phyloP scores from a whole-genome alignment of 2,888 invertebrate genomes.

The Scotopteryx bipunctaria region DNA sequence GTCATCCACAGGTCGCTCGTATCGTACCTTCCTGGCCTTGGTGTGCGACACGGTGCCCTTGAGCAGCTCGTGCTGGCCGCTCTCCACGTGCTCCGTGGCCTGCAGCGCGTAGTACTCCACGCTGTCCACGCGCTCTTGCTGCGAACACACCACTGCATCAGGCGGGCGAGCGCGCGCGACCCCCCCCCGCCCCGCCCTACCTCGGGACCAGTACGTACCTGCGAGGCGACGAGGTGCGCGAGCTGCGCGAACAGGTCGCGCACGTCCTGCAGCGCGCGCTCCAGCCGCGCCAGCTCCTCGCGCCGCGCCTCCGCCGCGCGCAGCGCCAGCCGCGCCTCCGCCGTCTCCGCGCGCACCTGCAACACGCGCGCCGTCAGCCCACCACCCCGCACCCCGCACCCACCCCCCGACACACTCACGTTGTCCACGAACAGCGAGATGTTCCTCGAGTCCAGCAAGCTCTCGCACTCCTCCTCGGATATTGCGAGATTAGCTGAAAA shows the following conservation, averaged over 20 bases:
- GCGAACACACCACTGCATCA: conserved; percentile 38
- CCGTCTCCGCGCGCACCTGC: conserved; percentile 91
- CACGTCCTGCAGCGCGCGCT: conserved; percentile 90
- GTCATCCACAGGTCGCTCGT: background rate
- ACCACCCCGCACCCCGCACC: background rate
- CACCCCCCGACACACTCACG: conserved; percentile 50
- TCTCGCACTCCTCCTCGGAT: conserved; percentile 75
- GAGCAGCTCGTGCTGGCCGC: conserved; percentile 79
- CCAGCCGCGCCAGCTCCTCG: conserved; percentile 91
- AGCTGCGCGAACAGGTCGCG: conserved; percentile 93
- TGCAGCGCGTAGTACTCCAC: conserved; percentile 86
- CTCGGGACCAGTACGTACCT: conserved; percentile 71
- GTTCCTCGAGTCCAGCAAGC: conserved; percentile 68
- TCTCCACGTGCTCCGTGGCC: conserved; percentile 83
- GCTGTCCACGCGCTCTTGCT: conserved; percentile 87
- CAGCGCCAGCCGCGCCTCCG: conserved; percentile 88
- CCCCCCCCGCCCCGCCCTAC: no score
- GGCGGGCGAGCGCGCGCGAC: no score
- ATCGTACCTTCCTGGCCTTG: conserved; percentile 78
- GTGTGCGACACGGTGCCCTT: conserved; percentile 76
- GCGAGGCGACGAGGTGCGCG: conserved; percentile 89
- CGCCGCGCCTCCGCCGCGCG: conserved; percentile 92
- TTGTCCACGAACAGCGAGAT: conserved; percentile 76
- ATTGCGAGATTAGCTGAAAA: conserved; percentile 70
- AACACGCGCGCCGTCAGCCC: no score